Base-by-base conservation (phyloP, 2,797 vertebrate genomes). In the Typhlichthys eigenmanni region DNA sequence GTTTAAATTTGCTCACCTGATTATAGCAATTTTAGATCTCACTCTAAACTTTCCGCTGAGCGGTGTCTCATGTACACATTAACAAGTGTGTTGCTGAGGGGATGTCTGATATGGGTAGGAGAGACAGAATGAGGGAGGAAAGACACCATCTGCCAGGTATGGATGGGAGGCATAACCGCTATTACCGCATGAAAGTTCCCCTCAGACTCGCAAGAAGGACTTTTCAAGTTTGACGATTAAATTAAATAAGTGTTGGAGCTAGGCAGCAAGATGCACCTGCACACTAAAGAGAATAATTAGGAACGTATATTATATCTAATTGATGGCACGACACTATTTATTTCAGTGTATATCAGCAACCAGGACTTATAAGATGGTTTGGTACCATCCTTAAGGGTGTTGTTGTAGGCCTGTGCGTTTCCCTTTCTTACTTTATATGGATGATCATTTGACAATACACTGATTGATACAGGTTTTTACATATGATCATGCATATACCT, bases 181-280 rank as follows among this genome's bases (percentile, higher is more conserved):
- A 79, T 16, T 78, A 62, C 45, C 61, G 71, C 73, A 87, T 80
- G 60, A 79, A 86, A 82, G 82, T 70, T 58, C 32, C 70, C 19
- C 60, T 55, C 56, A 66, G 71, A 54, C 59, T 57, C 32, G 66
- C 68, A 10, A 43, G 24, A 52, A 52, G 49, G 69, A 73, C 56
- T 65, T 63, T 58, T 78, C 73, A 75, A 69, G 83, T 83, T 75
- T 71, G 67, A 71, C 7, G 8, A 43, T 9, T 43, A 43, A 43
- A 74, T 79, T 71, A 61, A 78, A 76, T 68, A 43, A 43, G 8
- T 62, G 71, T 73, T 38, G 32, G 47, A 70, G 62, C 64, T 58
- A 1, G 3, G 60, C 60, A 58, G 66, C 59, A 64, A 51, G 53
- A 52, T 59, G 52, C 58, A 60, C 68, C 75, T 76, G 67, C 53